phyloP scores from a whole-genome alignment of 2,113 vertebrate species.

The Lagopus muta region DNA sequence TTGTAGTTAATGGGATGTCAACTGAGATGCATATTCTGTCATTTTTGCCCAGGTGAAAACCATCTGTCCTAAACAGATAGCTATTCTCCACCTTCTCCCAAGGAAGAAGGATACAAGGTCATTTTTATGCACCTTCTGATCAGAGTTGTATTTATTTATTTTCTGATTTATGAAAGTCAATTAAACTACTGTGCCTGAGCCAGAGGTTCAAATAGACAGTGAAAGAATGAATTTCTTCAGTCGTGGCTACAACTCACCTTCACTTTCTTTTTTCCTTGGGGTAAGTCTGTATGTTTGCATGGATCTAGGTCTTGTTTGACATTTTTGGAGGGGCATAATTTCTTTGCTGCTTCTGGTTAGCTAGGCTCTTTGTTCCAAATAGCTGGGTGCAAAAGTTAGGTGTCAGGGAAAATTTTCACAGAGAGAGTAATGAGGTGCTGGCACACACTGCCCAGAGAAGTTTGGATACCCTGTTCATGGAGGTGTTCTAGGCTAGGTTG shows the following conservation, averaged over 20 bases:
- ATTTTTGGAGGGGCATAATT: neutral
- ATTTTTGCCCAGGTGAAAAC: constrained; percentile 58
- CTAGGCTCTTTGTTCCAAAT: neutral
- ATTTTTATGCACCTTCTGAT: constrained; percentile 45
- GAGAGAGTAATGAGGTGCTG: too few relatives aligned
- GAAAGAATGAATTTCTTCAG: constrained; percentile 12
- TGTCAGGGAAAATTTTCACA: too few relatives aligned
- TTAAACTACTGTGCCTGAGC: constrained; percentile 22
- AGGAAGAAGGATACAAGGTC: constrained; percentile 51
- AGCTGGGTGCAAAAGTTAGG: neutral
- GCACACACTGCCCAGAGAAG: too few relatives aligned
- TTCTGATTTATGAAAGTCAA: constrained; percentile 39
- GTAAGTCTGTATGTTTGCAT: neutral
- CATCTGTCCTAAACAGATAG: constrained; percentile 64
- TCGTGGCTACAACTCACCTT: neutral
- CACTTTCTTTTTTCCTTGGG: neutral
- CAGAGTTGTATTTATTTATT: constrained; percentile 24
- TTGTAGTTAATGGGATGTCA: constrained; percentile 74
- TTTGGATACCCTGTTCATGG: too few relatives aligned
- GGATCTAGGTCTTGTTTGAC: neutral
- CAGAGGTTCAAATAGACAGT: neutral
- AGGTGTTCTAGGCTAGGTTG: too few relatives aligned
- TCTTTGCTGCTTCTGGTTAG: neutral
- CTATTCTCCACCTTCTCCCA: constrained; percentile 15
- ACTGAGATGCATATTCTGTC: constrained; percentile 69